These are phyloP conservation scores for Polyommatus iphigenia DNA, from an alignment of 2,888 invertebrate species.

Conservation along the genomic window DNA sequence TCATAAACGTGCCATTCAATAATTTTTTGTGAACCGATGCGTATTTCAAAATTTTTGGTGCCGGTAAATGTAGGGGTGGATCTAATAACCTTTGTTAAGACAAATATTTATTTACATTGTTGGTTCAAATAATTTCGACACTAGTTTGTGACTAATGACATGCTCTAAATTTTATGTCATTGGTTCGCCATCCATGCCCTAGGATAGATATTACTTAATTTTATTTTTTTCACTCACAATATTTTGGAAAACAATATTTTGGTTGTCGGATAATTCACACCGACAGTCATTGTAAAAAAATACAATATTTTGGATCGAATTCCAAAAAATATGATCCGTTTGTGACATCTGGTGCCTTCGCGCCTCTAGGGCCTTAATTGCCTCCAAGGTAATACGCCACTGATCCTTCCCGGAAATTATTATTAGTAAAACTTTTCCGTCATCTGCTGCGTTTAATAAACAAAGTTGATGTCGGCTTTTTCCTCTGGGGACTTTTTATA, in stretches of 20 bases:
- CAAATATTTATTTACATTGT: too few relatives aligned
- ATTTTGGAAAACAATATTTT: neutral
- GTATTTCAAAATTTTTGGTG: too few relatives aligned
- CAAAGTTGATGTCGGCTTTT: neutral
- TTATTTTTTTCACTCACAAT: neutral
- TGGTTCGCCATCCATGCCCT: too few relatives aligned
- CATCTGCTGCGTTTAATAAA: constrained; percentile 8
- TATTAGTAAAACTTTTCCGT: neutral
- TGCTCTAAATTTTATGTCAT: too few relatives aligned
- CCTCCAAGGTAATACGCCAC: neutral
- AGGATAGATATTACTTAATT: neutral
- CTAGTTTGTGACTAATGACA: too few relatives aligned
- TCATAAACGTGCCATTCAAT: too few relatives aligned
- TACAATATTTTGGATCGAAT: neutral
- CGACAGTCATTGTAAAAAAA: too few relatives aligned
- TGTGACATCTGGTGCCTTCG: neutral
- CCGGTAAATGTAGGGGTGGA: too few relatives aligned
- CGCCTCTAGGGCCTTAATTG: neutral
- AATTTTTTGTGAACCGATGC: too few relatives aligned
- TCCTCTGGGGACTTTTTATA: neutral
- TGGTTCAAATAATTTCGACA: too few relatives aligned
- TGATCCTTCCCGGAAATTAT: neutral
- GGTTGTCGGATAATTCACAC: too few relatives aligned
- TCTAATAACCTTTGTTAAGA: too few relatives aligned
- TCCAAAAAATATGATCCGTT: neutral